phyloP scores from a whole-genome alignment of 2,797 vertebrate genomes.

The Gobio occitaniae region DNA sequence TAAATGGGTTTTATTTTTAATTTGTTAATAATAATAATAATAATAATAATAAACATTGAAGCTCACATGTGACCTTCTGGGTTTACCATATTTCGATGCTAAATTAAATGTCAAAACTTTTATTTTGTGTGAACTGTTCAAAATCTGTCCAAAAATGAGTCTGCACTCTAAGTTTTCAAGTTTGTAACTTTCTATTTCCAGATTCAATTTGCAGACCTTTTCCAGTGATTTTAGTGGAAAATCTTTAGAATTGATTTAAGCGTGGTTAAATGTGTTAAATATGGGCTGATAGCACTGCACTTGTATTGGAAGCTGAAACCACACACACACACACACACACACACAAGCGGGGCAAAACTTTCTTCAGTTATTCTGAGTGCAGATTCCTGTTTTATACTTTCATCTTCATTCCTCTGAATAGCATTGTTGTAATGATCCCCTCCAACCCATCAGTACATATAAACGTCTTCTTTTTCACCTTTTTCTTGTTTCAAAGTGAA shows the following conservation, averaged over 20 bases:
- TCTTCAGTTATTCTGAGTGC: background rate
- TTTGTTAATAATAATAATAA: background rate
- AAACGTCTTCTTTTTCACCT: slow-evolving; percentile 14
- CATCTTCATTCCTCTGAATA: background rate
- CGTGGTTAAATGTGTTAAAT: background rate
- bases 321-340: background rate
- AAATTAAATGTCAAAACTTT: too few relatives aligned
- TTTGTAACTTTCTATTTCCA: background rate
- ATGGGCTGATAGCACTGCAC: too few relatives aligned
- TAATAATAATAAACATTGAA: too few relatives aligned
- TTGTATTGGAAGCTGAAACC: background rate
- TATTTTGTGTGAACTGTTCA: too few relatives aligned
- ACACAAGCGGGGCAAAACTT: background rate
- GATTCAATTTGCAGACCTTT: background rate
- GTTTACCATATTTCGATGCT: too few relatives aligned
- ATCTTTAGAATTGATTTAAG: background rate
- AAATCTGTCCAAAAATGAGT: background rate
- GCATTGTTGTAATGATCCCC: background rate
- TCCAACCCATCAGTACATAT: background rate
- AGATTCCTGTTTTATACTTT: background rate
- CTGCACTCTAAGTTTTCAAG: too few relatives aligned
- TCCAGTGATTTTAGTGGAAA: background rate
- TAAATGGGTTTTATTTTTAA: background rate
- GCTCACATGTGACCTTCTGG: background rate
- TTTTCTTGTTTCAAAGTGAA: slow-evolving; percentile 42